Evolutionary conservation across 2,888 invertebrate species (phyloP).

Genomic region (Alcis repandata): DNA sequence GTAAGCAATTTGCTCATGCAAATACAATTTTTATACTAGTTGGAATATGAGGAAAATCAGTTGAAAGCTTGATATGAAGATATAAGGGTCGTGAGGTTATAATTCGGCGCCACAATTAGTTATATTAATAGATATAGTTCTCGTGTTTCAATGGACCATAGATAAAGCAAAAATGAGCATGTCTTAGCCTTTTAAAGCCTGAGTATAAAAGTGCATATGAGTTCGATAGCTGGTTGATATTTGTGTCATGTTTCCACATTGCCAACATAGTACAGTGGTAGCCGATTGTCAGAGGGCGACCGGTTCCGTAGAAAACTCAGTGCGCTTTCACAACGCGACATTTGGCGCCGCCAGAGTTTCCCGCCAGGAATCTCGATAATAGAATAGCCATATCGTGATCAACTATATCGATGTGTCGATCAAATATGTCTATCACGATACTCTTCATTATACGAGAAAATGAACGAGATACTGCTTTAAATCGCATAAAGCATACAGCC

Average conservation of each 20-base stretch:
- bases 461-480: slow-evolving; percentile 13
- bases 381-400: slow-evolving; percentile 19
- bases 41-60: too few relatives aligned
- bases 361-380: slow-evolving; percentile 50
- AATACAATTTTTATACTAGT: too few relatives aligned
- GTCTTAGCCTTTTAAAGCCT: not conserved
- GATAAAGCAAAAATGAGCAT: too few relatives aligned
- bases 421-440: slow-evolving; percentile 16
- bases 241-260: slow-evolving; percentile 27
- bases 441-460: slow-evolving; percentile 3
- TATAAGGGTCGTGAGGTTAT: too few relatives aligned
- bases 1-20: too few relatives aligned
- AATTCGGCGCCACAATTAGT: too few relatives aligned
- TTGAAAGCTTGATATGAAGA: too few relatives aligned
- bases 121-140: too few relatives aligned
- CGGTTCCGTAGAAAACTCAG: slow-evolving; percentile 73
- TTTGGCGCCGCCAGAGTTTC: slow-evolving; percentile 58
- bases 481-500: slow-evolving; percentile 1
- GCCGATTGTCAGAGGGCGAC: slow-evolving; percentile 56
- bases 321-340: slow-evolving; percentile 71
- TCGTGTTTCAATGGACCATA: too few relatives aligned
- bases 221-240: slow-evolving; percentile 16
- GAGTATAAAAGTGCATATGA: not conserved
- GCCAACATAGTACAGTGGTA: slow-evolving; percentile 27
- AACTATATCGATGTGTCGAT: slow-evolving; percentile 17